Evolutionary conservation across 2,888 invertebrate species (phyloP).

Genomic region (Pollenia labialis): DNA sequence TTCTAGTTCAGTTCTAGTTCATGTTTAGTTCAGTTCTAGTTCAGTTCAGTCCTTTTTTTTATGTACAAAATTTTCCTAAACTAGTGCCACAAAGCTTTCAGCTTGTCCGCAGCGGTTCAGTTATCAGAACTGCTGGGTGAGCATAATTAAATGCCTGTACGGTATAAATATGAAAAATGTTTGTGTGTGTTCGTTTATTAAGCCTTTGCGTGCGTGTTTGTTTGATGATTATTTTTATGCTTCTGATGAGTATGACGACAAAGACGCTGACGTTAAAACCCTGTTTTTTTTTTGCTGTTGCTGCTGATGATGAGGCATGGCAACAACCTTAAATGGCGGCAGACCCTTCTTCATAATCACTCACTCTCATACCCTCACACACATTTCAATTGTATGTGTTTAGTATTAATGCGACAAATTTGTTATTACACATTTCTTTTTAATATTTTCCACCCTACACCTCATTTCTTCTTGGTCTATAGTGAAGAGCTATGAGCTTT

Average conservation of each 20-base stretch:
- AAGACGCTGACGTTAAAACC: constrained; percentile 40
- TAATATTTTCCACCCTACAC: constrained; percentile 6
- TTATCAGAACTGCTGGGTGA: constrained; percentile 23
- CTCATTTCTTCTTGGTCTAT: not conserved
- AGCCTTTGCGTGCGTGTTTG: constrained; percentile 66
- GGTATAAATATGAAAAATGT: not conserved
- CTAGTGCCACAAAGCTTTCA: too few species aligned
- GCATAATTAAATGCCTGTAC: not conserved
- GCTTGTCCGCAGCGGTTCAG: too few species aligned
- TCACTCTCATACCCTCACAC: not conserved
- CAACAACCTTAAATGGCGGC: constrained; percentile 64
- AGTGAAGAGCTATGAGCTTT: not conserved
- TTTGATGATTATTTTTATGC: constrained; percentile 65
- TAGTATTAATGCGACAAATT: constrained; percentile 65
- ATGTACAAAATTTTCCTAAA: too few species aligned
- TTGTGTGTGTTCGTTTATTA: constrained; percentile 26
- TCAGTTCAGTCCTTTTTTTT: too few species aligned
- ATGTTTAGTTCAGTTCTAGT: too few species aligned
- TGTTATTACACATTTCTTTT: constrained; percentile 39
- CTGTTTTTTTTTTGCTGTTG: constrained; percentile 17
- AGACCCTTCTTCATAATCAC: constrained; percentile 26
- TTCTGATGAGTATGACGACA: constrained; percentile 48
- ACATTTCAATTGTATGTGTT: not conserved
- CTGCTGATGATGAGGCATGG: constrained; percentile 53
- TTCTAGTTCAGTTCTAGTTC: too few species aligned